Base-by-base conservation (phyloP, 2,888 invertebrate genomes). In the Torymus auratus region DNA sequence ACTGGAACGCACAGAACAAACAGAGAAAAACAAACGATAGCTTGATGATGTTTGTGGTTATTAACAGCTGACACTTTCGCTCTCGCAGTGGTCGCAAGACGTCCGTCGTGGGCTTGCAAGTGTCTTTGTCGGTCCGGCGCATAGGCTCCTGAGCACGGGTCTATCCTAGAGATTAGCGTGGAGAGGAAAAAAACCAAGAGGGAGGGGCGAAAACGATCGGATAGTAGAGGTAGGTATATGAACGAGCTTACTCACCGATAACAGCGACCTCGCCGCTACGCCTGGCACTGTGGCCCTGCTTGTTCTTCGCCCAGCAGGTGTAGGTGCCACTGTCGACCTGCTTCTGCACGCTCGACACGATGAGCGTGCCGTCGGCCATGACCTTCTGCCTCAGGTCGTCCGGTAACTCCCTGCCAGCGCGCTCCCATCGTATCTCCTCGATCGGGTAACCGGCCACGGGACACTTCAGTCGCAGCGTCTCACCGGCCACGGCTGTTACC, bases 381-480 rank as follows among this genome's bases (percentile, higher is more conserved):
- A 95, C 95, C 87, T 95, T 94, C 88, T 96, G 96, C 10, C 96
- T 93, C 86, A 96, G 93, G 89, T 95, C 96, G 86, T 95, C 95
- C n/a, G 96, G 96, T 80, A 96, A 91, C 87, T 95, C 94, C 60
- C 94, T 92, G 20, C 95, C 95, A 71, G 94, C 94, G 86, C 95
- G 93, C 89, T 95, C 95, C 96, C 96, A 96, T 82, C 94, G 94
- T 86, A 96, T 95, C 87, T 95, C 94, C 87, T 95, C 95, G 83
- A 96, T 95, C 28, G 96, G 96, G 91, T 95, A 96, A 23, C 96
- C 96, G 20, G 96, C 95, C 50, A 96, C 96, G 20, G 96, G 96
- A 91, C 96, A 96, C 89, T 95, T 94, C 79, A 96, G 92, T 74
- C 94, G 93, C 85, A 96, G 92, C 79, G 93, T 93, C 89, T 96